Evolutionary conservation across 2,113 vertebrate species (phyloP).

Genomic region (Peromyscus polionotus): DNA sequence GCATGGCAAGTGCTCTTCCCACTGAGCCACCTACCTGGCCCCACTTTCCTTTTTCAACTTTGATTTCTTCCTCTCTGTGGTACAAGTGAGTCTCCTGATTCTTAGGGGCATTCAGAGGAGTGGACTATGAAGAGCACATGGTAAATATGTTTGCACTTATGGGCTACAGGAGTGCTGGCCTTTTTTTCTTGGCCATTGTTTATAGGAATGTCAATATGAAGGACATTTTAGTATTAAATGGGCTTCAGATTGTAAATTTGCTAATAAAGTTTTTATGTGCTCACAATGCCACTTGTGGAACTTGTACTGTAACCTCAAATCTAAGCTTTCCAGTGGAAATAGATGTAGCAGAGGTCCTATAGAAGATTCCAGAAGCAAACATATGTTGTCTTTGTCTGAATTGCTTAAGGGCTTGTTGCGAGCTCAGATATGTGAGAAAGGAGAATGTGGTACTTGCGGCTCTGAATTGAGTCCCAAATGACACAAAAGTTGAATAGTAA

Average conservation of each 20-base stretch:
- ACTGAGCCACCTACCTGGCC: background rate
- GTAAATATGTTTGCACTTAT: slow-evolving; percentile 62
- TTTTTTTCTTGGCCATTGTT: slow-evolving; percentile 30
- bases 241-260: slow-evolving; percentile 55
- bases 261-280: slow-evolving; percentile 71
- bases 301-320: slow-evolving; percentile 66
- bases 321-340: slow-evolving; percentile 53
- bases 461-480: background rate
- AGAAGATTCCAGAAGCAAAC: slow-evolving; percentile 26
- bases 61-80: background rate
- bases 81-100: background rate
- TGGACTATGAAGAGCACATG: background rate
- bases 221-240: slow-evolving; percentile 62
- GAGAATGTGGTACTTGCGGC: background rate
- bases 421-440: background rate
- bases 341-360: background rate
- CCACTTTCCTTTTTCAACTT: too few species aligned
- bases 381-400: background rate
- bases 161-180: background rate
- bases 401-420: background rate
- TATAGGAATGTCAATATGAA: slow-evolving; percentile 72
- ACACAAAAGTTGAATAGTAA: background rate
- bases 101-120: background rate
- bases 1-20: too few species aligned
- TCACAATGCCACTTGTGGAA: slow-evolving; percentile 43